Base-by-base conservation (phyloP, 2,888 invertebrate genomes). In the Diachrysia chrysitis region DNA sequence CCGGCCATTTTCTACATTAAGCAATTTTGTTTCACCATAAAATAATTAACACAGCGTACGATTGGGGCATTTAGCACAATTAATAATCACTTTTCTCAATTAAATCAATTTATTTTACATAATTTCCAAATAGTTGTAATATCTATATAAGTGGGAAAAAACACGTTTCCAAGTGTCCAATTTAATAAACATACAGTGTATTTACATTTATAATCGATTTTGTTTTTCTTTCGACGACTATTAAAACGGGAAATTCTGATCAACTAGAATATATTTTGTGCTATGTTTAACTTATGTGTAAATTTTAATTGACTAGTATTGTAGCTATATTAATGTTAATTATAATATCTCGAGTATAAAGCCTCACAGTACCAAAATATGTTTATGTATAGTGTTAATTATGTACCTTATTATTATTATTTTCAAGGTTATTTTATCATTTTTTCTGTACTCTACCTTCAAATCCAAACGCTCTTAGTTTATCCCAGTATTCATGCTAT, bases 21-120 rank as follows among this genome's bases (percentile, higher is more conserved):
- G 58, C 81, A 81, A 81, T 81, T 81, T 75, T 10, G 58, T 80
- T 79, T 79, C 63, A 79, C 82, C 82, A 80, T 81, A 79, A 79
- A 80, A 82, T 81, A 71, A 81, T 81, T 82, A 82, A 82, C 80
- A 62, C 62, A 57, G 68, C 55, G 48, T 65, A 63, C 63, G 69
- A 77, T 77, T 77, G 78, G 57, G 72, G 82, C 81, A 69, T 75
- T 82, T 59, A 71, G 64, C 69, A 80, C 80, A 81, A 81, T 79
- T 80, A 81, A 69, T 75, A 75, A 65, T 75, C 81, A 80, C 82
- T 81, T 82, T 82, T 79, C 72, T 76, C 80, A 82, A 81, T 81
- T 81, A 77, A 77, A 79, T 53, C 67, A 77, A 77, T 79, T 82
- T 75, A 71, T 77, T 81, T 81, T 81, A 82, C 80, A 81, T 81